phyloP scores from a whole-genome alignment of 1,140 invertebrate genomes.

The Pseudoatta argentina region DNA sequence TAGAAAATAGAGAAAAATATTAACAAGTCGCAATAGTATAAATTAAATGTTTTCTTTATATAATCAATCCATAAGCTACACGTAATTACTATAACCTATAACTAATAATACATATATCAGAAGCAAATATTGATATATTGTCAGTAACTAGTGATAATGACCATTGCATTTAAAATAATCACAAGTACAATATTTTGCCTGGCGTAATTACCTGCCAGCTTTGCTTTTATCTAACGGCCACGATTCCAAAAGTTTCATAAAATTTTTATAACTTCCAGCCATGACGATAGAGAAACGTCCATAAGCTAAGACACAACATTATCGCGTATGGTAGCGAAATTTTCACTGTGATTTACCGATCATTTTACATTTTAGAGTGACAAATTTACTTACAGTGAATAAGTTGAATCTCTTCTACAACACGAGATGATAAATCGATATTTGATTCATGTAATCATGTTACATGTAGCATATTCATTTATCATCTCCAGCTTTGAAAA shows the following conservation, averaged over 20 bases:
- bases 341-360: no score
- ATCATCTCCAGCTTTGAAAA: no score
- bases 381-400: no score
- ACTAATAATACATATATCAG: neutral
- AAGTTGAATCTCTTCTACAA: no score
- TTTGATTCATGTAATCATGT: no score
- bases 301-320: no score
- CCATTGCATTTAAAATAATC: neutral
- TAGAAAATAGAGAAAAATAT: neutral
- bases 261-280: slow-evolving; percentile 91
- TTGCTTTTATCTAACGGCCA: slow-evolving; percentile 93
- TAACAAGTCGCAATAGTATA: neutral
- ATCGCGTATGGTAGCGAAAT: no score
- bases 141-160: neutral
- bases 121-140: neutral
- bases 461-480: no score
- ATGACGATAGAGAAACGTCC: slow-evolving; percentile 76
- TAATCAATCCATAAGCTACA: slow-evolving; percentile 3
- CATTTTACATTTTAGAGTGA: no score
- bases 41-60: neutral
- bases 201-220: slow-evolving; percentile 88
- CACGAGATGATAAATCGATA: no score
- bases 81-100: slow-evolving; percentile 21
- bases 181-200: slow-evolving; percentile 2
- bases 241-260: slow-evolving; percentile 91